Conservation (phyloP, 2,113 vertebrate genomes). For the Aegypius monachus region DNA sequence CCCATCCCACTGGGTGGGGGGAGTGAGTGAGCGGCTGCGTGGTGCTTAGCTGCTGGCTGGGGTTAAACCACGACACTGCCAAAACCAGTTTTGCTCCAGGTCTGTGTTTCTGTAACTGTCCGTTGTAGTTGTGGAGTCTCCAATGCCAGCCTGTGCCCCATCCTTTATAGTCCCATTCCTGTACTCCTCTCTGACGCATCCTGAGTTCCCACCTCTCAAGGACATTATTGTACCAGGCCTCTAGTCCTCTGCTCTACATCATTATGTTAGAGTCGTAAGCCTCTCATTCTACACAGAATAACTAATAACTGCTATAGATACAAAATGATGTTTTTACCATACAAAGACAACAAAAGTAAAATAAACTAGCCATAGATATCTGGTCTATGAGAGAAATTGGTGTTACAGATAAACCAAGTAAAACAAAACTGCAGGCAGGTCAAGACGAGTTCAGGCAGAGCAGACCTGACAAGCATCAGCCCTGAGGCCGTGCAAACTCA, state of each 20-base stretch:
- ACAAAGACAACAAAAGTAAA: background rate
- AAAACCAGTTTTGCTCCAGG: background rate
- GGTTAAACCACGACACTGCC: too few species aligned
- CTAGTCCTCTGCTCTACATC: background rate
- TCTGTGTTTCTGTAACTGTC: background rate
- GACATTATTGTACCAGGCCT: background rate
- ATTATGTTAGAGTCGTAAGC: background rate
- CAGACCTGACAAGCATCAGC: rapidly evolving
- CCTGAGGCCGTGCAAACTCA: background rate
- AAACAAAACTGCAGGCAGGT: background rate
- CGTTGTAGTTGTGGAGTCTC: background rate
- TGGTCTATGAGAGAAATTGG: background rate
- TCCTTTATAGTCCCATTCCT: background rate
- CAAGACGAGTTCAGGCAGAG: background rate
- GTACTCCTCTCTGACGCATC: background rate
- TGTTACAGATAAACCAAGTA: background rate
- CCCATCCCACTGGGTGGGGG: too few species aligned
- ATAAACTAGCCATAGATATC: background rate
- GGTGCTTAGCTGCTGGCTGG: too few species aligned
- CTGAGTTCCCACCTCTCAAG: background rate
- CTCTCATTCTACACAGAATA: background rate
- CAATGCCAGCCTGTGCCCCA: background rate
- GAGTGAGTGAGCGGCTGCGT: too few species aligned
- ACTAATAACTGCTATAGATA: background rate
- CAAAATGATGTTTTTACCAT: background rate